Percentiles rank a stretch among this genome's conserved stretches.
Conservation (phyloP, 2,888 invertebrate species). For the Cryptops parisi region DNA sequence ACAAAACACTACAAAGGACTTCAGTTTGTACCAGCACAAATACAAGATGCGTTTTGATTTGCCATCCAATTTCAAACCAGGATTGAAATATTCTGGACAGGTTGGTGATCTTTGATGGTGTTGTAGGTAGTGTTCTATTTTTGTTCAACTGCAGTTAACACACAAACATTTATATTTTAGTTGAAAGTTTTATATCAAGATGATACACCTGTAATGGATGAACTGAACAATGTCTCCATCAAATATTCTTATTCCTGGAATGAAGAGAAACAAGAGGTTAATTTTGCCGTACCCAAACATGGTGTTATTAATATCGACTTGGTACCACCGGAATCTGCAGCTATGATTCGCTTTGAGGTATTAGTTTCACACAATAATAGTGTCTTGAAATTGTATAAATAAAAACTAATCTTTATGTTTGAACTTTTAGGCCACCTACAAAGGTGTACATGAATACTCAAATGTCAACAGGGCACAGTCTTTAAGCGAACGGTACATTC, state of each 20-base stretch:
- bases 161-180: no score
- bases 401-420: not conserved
- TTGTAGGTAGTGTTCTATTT: no score
- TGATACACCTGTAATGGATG: not conserved
- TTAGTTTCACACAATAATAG: no score
- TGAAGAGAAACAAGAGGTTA: not conserved
- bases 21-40: constrained; percentile 30
- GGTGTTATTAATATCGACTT: not conserved
- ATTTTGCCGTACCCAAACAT: not conserved
- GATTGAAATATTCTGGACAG: constrained; percentile 32
- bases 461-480: constrained; percentile 20
- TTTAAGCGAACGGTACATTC: constrained; percentile 20
- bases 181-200: not conserved
- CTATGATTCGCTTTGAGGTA: not conserved
- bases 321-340: not conserved
- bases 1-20: constrained; percentile 20
- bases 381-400: no score
- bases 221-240: not conserved
- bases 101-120: constrained; percentile 24
- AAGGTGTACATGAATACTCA: constrained; percentile 5
- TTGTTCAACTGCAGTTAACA: no score
- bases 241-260: not conserved
- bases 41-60: constrained; percentile 32
- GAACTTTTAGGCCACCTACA: constrained; percentile 13
- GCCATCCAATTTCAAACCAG: constrained; percentile 36